Conservation (phyloP, 2,888 invertebrate species). For the Drosophila colorata region DNA sequence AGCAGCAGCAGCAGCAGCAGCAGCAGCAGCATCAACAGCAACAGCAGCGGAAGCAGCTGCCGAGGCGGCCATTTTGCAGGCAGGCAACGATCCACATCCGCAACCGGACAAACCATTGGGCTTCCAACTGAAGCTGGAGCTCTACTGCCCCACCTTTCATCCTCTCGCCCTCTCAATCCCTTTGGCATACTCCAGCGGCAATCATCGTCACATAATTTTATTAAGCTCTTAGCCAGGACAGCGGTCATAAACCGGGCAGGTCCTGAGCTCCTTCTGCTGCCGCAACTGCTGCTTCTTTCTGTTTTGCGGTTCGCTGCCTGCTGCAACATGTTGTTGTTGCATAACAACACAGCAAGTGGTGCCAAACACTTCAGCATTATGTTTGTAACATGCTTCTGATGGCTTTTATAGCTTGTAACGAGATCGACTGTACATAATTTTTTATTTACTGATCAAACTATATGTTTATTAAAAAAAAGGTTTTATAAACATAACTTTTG, state of each 20-base stretch:
- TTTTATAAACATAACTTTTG: too few relatives aligned
- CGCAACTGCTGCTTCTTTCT: constrained; percentile 6
- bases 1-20: constrained; percentile 40
- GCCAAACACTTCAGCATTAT: constrained; percentile 25
- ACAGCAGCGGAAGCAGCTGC: constrained; percentile 46
- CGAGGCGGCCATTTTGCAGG: constrained; percentile 56
- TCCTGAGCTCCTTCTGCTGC: constrained; percentile 7
- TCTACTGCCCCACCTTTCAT: neutral
- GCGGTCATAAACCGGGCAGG: constrained; percentile 40
- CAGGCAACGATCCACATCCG: constrained; percentile 61
- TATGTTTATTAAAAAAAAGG: too few relatives aligned
- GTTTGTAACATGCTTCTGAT: constrained; percentile 12
- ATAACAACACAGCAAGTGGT: constrained; percentile 28
- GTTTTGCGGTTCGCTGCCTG: constrained; percentile 47
- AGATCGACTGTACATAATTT: neutral
- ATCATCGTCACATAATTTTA: constrained; percentile 81
- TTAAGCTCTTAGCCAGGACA: constrained; percentile 69
- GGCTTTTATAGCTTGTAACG: constrained; percentile 1
- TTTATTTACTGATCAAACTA: too few relatives aligned
- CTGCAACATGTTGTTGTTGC: constrained; percentile 38
- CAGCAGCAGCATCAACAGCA: constrained; percentile 31
- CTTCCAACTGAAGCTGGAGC: constrained; percentile 20
- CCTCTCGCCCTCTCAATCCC: neutral
- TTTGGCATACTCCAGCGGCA: constrained; percentile 45
- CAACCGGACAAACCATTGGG: constrained; percentile 42